Conservation (phyloP, 2,888 invertebrate species). For the Ornithoptera priamus region DNA sequence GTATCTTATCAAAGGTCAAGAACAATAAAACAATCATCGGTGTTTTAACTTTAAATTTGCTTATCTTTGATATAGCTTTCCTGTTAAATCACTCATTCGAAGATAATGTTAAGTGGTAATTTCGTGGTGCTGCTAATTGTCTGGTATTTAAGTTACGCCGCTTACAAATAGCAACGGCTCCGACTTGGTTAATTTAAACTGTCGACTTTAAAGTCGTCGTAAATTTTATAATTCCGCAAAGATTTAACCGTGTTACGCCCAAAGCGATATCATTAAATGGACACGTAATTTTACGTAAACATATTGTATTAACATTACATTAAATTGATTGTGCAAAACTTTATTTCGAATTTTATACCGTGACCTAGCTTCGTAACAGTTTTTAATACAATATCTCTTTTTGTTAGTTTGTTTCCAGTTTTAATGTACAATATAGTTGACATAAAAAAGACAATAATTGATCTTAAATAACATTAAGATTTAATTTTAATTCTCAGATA, state of each 20-base stretch:
- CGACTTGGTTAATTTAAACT: conserved; percentile 19
- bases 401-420: too few relatives aligned
- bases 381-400: too few relatives aligned
- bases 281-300: conserved; percentile 13
- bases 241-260: conserved; percentile 9
- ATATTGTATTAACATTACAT: conserved; percentile 6
- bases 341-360: neutral
- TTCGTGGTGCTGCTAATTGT: conserved; percentile 16
- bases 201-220: conserved; percentile 19
- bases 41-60: neutral
- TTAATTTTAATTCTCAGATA: too few relatives aligned
- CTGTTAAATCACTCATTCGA: neutral
- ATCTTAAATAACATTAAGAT: too few relatives aligned
- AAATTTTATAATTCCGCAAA: conserved; percentile 28
- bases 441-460: too few relatives aligned
- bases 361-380: too few relatives aligned
- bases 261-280: conserved; percentile 23
- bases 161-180: conserved; percentile 17
- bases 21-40: too few relatives aligned
- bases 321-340: neutral
- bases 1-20: too few relatives aligned
- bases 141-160: conserved; percentile 19
- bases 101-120: neutral
- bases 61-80: neutral
- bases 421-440: too few relatives aligned